A percentile compares a stretch with the other conserved stretches of the same genome.
Conservation (phyloP, 2,888 invertebrate species). For the Belgica antarctica region DNA sequence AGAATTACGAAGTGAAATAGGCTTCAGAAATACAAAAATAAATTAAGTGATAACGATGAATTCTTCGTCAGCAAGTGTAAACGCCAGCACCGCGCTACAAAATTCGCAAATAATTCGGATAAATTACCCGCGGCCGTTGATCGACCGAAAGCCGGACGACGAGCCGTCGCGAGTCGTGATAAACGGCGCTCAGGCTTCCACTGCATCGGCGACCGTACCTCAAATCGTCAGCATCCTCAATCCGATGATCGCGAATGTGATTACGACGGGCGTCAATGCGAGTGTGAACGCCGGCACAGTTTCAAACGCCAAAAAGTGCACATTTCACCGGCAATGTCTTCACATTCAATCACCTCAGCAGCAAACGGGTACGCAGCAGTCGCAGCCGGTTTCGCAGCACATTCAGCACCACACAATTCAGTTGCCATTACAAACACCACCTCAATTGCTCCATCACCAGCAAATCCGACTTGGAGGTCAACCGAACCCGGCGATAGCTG, state of each 20-base stretch:
- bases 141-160: constrained; percentile 37
- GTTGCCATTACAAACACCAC: constrained; percentile 34
- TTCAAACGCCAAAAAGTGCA: constrained; percentile 38
- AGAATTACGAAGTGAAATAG: background rate
- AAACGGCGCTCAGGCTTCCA: constrained; percentile 14
- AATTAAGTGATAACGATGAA: constrained; percentile 38
- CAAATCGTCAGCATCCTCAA: constrained; percentile 40
- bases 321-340: constrained; percentile 38
- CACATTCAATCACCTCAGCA: constrained; percentile 29
- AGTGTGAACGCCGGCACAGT: background rate
- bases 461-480: constrained; percentile 10
- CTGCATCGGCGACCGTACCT: constrained; percentile 36
- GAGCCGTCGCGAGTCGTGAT: constrained; percentile 3
- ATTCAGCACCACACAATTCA: constrained; percentile 26
- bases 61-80: constrained; percentile 10
- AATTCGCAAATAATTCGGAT: constrained; percentile 40
- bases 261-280: background rate
- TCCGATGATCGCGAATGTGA: constrained; percentile 23
- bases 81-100: constrained; percentile 22
- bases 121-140: constrained; percentile 33
- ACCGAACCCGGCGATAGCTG: background rate
- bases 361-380: constrained; percentile 30
- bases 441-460: constrained; percentile 28
- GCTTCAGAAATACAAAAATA: no score
- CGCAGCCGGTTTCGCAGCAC: background rate